These are phyloP conservation scores for Aspidapion aeneum DNA, from an alignment of 2,888 invertebrate genomes.

Conservation along the genomic window DNA sequence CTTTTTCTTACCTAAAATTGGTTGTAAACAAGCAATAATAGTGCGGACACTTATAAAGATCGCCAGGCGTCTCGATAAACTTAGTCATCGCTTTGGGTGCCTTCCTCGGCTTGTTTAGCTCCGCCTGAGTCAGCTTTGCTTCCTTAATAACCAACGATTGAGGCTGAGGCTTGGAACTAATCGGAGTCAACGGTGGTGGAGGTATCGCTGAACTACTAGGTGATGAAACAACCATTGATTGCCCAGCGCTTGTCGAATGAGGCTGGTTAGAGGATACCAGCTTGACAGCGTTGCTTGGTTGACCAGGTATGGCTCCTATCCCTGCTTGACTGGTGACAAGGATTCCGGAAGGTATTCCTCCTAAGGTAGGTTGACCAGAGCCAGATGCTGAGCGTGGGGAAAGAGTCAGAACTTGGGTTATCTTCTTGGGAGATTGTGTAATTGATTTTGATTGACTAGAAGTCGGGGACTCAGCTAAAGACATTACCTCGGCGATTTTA, in stretches of 20 bases:
- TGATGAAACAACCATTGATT: no score
- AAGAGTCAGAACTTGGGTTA: not conserved
- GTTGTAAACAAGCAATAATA: slow-evolving; percentile 51
- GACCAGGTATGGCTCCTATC: no score
- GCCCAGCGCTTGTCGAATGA: no score
- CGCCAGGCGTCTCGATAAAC: slow-evolving; percentile 34
- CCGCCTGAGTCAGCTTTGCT: slow-evolving; percentile 28
- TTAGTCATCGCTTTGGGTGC: slow-evolving; percentile 42
- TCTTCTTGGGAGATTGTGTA: not conserved
- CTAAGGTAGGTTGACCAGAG: not conserved
- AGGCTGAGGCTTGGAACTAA: not conserved
- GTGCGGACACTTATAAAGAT: slow-evolving; percentile 57
- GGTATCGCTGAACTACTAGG: not conserved
- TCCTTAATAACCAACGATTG: slow-evolving; percentile 31
- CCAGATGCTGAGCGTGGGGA: not conserved
- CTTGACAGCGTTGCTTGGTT: slow-evolving; percentile 1
- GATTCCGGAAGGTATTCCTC: no score
- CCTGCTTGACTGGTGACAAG: no score
- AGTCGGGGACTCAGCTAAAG: slow-evolving; percentile 28
- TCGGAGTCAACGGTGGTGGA: slow-evolving; percentile 15
- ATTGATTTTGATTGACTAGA: not conserved
- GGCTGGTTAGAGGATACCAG: not conserved
- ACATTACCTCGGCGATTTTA: slow-evolving; percentile 43
- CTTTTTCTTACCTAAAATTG: slow-evolving; percentile 37
- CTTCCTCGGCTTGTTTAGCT: slow-evolving; percentile 33